Evolutionary conservation across 2,113 vertebrate species (phyloP), one percentile per base, ranked within the genome.

Genomic region (Gasterosteus nipponicus): DNA sequence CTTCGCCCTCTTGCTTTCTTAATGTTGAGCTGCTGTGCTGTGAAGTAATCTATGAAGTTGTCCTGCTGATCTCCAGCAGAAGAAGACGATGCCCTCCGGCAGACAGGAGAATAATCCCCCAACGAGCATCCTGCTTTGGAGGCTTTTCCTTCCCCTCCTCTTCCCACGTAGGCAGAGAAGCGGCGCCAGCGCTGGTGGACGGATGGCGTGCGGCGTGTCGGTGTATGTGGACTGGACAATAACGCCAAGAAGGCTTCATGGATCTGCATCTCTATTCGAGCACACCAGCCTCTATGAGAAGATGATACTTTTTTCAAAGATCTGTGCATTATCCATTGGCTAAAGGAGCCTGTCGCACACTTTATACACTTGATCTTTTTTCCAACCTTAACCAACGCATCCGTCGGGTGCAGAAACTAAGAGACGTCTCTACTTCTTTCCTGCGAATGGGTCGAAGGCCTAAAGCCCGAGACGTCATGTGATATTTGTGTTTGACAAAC

Each of bases 401-500:
- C 35, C 35, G 35, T 38, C 6, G 35, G 5, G 35, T 38, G 35
- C 35, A 7, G 35, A 38, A 6, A 38, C 4, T 38, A 38, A 38
- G 7, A 35, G 3, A 35, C 5, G 33, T 3, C 33, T 5, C 5
- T 5, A 35, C 5, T 5, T 35, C 33, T 35, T 35, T 5, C 33
- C 33, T 0, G 33, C 33, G 33, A 35, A 5, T 49, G 8, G 47
- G 19, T 77, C 41, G 62, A 22, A 81, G 54, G 65, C 57, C 78
- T 60, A 51, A 69, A 41, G 62, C 74, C 38, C 29, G 39, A 16
- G 49, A 58, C 81, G 74, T 72, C 62, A 38, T 62, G 51, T 41
- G 18, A 57, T 77, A 74, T 80, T 38, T 41, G 69, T 60, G 60
- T 63, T 51, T 71, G 82, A 84, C 67, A 29, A 26, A 38, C 49